Percentiles rank a stretch among this genome's conserved stretches.
Evolutionary conservation across 2,797 vertebrate genomes (phyloP).

Genomic region (Gallinago solitaria): DNA sequence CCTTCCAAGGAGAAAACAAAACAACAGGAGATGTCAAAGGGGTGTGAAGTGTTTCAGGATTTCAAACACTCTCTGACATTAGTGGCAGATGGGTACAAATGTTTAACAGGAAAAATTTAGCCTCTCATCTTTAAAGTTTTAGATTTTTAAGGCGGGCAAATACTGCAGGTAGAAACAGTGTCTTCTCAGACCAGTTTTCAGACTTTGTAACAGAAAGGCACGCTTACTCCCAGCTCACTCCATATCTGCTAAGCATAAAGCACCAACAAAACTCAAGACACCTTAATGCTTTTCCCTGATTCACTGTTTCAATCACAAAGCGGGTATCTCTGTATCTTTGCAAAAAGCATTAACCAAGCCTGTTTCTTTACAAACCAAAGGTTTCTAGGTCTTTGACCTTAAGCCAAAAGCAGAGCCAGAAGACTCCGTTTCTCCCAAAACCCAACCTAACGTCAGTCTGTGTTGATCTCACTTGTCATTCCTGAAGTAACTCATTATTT

Average conservation of each 20-base stretch:
- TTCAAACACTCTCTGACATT: background rate
- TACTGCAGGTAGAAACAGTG: background rate
- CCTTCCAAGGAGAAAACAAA: background rate
- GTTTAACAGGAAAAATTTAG: background rate
- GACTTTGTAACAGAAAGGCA: background rate
- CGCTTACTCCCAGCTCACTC: background rate
- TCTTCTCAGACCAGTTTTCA: background rate
- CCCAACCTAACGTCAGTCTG: rapidly evolving
- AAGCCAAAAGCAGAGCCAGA: background rate
- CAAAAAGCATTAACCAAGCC: background rate
- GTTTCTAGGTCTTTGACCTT: background rate
- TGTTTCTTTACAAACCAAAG: background rate
- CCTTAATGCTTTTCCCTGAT: background rate
- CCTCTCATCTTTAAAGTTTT: background rate
- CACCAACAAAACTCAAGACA: background rate
- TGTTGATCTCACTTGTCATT: background rate
- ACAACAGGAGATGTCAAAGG: background rate
- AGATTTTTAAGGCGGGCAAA: background rate
- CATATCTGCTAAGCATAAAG: background rate
- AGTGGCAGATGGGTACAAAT: background rate
- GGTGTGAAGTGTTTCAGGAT: background rate
- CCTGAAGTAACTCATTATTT: background rate
- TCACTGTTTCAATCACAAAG: background rate
- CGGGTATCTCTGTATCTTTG: rapidly evolving
- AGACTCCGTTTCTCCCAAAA: background rate